Base-by-base conservation (phyloP, 2,888 invertebrate genomes). In the Ceraclea dissimilis region DNA sequence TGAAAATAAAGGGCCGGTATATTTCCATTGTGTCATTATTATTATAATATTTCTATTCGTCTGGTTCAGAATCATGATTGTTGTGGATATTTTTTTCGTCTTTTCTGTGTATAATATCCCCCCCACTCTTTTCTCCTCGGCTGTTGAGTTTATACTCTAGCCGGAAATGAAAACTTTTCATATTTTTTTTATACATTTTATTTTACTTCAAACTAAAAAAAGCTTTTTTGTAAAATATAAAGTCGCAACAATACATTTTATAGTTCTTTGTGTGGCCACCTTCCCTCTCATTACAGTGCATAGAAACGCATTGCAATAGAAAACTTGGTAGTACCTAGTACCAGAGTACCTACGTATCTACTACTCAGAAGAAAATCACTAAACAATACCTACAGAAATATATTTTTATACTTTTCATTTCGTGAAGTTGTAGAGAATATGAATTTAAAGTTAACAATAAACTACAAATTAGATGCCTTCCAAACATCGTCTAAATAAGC, bases 221-320 rank as follows among this genome's bases (percentile, higher is more conserved):
- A 13, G 13, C 5, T 10, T 6, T 26, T 39, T n/a, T 39, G 4
- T n/a, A 39, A 39, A 39, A 39, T n/a, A 39, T 39, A 39, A 39
- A 39, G 39, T 39, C 39, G 39, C 10, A 26, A 26, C 26, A 26
- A 26, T 26, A 26, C 26, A 16, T 39, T 39, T 39, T 39, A 39
- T 39, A 39, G 39, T 39, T 39, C 39, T n/a, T 39, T 39, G 39
- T 39, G 13, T n/a, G 39, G 39, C 39, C 39, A 39, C 39, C 39
- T 13, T 39, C 39, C 16, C 39, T 39, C 39, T 39, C 39, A 16
- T 39, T 4, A 13, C 39, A 39, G 4, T 39, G 39, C 16, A n/a
- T 6, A 26, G 26, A 6, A 26, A 26, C 10, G 26, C 26, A 26
- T 6, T 26, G 26, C 26, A 26, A 26, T 26, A n/a, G n/a, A n/a